Conservation (phyloP, 2,113 vertebrate species). For the Corythoichthys intestinalis region DNA sequence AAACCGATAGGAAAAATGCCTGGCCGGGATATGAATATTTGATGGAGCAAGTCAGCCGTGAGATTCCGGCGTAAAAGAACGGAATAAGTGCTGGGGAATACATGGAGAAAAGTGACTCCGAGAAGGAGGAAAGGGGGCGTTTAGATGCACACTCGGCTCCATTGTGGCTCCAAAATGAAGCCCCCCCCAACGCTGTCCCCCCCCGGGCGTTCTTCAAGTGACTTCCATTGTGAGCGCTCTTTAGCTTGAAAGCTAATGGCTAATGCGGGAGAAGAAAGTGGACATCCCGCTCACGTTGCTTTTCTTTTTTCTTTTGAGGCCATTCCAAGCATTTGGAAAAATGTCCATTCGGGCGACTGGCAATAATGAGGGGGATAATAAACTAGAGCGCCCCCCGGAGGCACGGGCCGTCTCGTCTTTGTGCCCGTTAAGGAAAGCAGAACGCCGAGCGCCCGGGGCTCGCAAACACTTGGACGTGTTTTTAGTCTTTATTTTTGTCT, state of each 20-base stretch:
- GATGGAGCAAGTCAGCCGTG: background rate
- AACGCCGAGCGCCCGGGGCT: constrained; percentile 80
- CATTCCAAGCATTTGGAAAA: constrained; percentile 99
- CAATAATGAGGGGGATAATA: constrained; percentile 81
- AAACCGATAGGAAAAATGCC: constrained; percentile 82
- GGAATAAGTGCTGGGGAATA: constrained; percentile 9
- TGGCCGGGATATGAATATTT: constrained; percentile 54
- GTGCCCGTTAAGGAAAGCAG: constrained; percentile 88
- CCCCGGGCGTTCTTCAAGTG: constrained; percentile 83
- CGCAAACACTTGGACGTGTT: constrained; percentile 80
- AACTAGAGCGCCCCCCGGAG: constrained; percentile 83
- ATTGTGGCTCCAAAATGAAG: constrained; percentile 91
- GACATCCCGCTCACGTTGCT: constrained; percentile 84
- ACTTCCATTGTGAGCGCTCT: constrained; percentile 85
- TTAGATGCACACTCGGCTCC: constrained; percentile 85
- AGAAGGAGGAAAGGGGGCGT: constrained; percentile 76
- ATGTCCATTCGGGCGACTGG: constrained; percentile 96
- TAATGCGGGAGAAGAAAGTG: constrained; percentile 85
- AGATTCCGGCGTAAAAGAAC: constrained; percentile 7
- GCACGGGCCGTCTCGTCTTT: constrained; percentile 84
- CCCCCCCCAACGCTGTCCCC: constrained; percentile 76
- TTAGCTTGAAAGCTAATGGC: constrained; percentile 78
- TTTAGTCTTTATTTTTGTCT: constrained; percentile 63
- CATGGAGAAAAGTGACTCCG: constrained; percentile 36
- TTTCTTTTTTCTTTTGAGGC: constrained; percentile 81